A percentile compares a stretch with the other conserved stretches of the same genome.
Evolutionary conservation across 1,140 invertebrate genomes (phyloP).

Genomic region (Ditylenchus dipsaci): DNA sequence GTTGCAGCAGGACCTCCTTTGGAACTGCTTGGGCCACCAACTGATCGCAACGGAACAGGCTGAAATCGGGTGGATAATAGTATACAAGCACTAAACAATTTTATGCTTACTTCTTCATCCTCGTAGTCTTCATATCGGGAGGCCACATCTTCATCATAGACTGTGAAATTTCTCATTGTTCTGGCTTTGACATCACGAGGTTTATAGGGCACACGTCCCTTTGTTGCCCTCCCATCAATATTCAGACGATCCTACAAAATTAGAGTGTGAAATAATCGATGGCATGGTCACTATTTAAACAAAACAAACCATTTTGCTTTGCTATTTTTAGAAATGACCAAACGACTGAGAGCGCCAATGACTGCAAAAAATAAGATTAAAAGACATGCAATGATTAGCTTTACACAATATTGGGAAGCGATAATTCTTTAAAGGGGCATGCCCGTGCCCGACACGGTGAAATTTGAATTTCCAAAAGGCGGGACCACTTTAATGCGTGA

Average conservation of each 20-base stretch:
- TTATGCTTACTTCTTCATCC: background rate
- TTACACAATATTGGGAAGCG: too few relatives aligned
- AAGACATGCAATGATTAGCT: too few relatives aligned
- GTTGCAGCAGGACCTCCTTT: background rate
- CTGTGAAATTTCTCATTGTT: background rate
- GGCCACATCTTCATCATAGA: background rate
- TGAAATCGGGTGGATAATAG: background rate
- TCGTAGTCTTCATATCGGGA: background rate
- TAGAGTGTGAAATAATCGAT: background rate
- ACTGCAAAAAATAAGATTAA: too few relatives aligned
- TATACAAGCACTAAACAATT: background rate
- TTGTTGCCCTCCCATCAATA: background rate
- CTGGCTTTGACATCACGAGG: constrained; percentile 1
- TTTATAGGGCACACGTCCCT: background rate
- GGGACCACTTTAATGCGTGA: too few relatives aligned
- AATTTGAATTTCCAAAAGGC: too few relatives aligned
- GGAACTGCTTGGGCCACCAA: background rate
- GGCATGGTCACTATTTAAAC: too few relatives aligned
- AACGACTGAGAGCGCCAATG: too few relatives aligned
- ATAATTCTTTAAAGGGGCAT: too few relatives aligned
- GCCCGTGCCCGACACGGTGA: too few relatives aligned
- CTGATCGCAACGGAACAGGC: background rate
- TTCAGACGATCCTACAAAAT: background rate
- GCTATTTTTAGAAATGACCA: too few relatives aligned
- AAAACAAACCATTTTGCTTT: too few relatives aligned